Percentiles rank a stretch among this genome's conserved stretches.
Conservation (phyloP, 1,140 invertebrate species). For the Microvelia longipes region DNA sequence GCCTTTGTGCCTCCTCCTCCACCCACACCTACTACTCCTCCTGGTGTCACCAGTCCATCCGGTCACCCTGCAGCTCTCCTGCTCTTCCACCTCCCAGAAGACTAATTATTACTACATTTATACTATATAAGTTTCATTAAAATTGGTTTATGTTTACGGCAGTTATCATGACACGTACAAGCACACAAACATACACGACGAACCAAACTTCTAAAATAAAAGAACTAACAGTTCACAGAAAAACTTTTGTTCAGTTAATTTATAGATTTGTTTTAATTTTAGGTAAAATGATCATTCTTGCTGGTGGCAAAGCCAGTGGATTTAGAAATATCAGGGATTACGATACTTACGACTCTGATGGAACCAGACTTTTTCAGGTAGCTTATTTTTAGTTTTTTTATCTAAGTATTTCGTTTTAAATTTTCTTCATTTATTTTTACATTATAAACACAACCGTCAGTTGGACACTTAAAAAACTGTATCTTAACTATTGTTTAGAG, state of each 20-base stretch:
- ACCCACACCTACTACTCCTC: no score
- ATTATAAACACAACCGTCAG: not conserved
- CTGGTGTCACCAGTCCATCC: no score
- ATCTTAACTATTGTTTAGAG: no score
- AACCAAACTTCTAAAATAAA: not conserved
- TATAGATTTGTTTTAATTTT: no score
- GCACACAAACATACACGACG: no score
- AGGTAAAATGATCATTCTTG: constrained; percentile 43
- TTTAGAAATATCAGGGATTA: constrained; percentile 40
- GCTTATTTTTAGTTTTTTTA: not conserved
- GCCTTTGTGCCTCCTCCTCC: no score
- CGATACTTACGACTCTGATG: constrained; percentile 43
- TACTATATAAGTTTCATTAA: not conserved
- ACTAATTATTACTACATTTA: no score
- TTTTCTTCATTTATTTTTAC: not conserved
- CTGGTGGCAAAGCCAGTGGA: constrained; percentile 42
- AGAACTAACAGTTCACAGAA: not conserved
- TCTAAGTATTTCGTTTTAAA: not conserved
- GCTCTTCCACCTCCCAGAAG: no score
- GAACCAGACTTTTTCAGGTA: constrained; percentile 46
- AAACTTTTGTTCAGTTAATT: not conserved
- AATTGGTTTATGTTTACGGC: no score
- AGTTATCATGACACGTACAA: no score
- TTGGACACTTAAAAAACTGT: no score
- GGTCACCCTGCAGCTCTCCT: no score